These are phyloP conservation scores for Oxyura jamaicensis DNA, from an alignment of 2,113 vertebrate species.

Conservation along the genomic window DNA sequence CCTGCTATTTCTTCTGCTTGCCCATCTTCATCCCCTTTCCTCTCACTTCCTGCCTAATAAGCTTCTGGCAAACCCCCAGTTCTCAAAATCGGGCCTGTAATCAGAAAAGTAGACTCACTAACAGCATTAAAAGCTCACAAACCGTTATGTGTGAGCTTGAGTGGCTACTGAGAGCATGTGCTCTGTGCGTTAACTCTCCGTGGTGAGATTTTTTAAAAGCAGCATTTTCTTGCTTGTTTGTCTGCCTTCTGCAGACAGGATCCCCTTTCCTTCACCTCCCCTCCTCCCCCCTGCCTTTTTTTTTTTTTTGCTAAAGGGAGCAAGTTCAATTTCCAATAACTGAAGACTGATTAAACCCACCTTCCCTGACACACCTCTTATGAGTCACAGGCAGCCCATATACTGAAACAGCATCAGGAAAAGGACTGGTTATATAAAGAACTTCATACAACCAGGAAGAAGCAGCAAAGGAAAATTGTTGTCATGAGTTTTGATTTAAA, in stretches of 20 bases:
- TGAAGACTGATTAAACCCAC: background rate
- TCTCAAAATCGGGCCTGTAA: background rate
- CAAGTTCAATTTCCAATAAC: slow-evolving; percentile 6
- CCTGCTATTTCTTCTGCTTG: background rate
- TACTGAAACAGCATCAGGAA: background rate
- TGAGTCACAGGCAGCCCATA: background rate
- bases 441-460: background rate
- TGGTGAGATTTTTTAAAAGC: background rate
- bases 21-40: background rate
- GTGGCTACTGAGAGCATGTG: background rate
- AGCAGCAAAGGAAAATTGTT: background rate
- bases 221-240: background rate
- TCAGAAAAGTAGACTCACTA: background rate
- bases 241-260: background rate
- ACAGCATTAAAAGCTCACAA: background rate
- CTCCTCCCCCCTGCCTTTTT: background rate
- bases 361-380: background rate
- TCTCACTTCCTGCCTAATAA: background rate
- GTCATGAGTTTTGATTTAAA: background rate
- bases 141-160: background rate
- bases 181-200: background rate
- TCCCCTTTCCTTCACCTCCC: too few relatives aligned
- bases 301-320: background rate
- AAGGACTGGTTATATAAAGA: background rate
- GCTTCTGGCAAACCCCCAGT: background rate